phyloP scores from a whole-genome alignment of 2,113 vertebrate genomes.

The Zootoca vivipara region DNA sequence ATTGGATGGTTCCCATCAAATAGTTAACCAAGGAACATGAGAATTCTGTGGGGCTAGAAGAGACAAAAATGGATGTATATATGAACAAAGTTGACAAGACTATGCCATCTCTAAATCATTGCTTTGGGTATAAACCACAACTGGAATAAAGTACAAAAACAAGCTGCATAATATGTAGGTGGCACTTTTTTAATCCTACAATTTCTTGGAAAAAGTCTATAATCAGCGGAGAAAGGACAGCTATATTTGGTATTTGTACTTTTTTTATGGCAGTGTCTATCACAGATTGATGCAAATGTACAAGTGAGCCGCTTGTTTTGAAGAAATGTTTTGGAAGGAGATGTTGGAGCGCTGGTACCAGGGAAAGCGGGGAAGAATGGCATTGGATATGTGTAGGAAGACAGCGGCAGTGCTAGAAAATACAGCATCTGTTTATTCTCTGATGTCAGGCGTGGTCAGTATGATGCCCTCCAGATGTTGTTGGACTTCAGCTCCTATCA shows the following conservation, averaged over 20 bases:
- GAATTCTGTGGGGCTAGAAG: slow-evolving; percentile 31
- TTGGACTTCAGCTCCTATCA: no score
- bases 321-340: slow-evolving; percentile 31
- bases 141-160: slow-evolving; percentile 1
- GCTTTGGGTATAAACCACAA: slow-evolving; percentile 19
- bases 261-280: slow-evolving; percentile 2
- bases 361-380: not conserved
- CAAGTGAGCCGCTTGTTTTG: not conserved
- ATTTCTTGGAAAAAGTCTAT: slow-evolving; percentile 19
- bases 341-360: slow-evolving; percentile 11
- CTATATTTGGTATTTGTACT: not conserved
- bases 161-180: not conserved
- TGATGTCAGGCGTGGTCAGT: no score
- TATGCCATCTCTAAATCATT: slow-evolving; percentile 30
- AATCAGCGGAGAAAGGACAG: not conserved
- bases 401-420: not conserved
- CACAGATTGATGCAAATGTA: slow-evolving; percentile 25
- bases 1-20: slow-evolving; percentile 50
- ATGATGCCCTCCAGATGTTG: no score
- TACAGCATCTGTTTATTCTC: not conserved
- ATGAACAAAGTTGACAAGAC: not conserved
- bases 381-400: not conserved
- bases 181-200: slow-evolving; percentile 16
- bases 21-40: slow-evolving; percentile 37
- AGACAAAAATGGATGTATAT: not conserved